phyloP scores from a whole-genome alignment of 2,888 invertebrate species.

The Orchesella flavescens region DNA sequence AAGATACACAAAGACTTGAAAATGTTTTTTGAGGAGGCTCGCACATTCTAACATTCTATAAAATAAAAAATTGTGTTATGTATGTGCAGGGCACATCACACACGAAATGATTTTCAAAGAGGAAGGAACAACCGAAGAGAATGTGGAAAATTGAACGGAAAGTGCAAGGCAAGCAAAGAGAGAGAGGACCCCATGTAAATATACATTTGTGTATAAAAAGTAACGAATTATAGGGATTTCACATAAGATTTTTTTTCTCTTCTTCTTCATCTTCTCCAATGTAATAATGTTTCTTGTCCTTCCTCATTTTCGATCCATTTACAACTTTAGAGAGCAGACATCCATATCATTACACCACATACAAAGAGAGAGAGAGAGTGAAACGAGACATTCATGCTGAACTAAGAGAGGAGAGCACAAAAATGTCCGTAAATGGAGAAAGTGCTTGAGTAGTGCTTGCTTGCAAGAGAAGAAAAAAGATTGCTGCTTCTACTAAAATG shows the following conservation, averaged over 20 bases:
- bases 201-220: background rate
- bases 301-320: constrained; percentile 58
- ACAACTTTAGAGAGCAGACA: constrained; percentile 37
- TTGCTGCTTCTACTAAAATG: background rate
- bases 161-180: constrained; percentile 50
- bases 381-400: constrained; percentile 11
- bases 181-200: background rate
- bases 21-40: background rate
- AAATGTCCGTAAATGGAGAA: background rate
- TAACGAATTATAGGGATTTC: constrained; percentile 5
- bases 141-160: constrained; percentile 56
- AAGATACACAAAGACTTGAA: background rate
- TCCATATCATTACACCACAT: constrained; percentile 48
- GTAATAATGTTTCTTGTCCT: constrained; percentile 52
- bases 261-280: background rate
- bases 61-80: constrained; percentile 2
- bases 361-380: constrained; percentile 19
- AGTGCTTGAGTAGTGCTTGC: background rate
- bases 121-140: constrained; percentile 5
- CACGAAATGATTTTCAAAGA: constrained; percentile 47
- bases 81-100: constrained; percentile 9
- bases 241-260: constrained; percentile 16
- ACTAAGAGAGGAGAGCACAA: constrained; percentile 6
- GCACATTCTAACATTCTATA: no score
- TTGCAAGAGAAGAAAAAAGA: background rate